Percentiles rank a stretch among this genome's conserved stretches.
phyloP scores from a whole-genome alignment of 2,113 vertebrate species.

The Sebastes schlegelii region DNA sequence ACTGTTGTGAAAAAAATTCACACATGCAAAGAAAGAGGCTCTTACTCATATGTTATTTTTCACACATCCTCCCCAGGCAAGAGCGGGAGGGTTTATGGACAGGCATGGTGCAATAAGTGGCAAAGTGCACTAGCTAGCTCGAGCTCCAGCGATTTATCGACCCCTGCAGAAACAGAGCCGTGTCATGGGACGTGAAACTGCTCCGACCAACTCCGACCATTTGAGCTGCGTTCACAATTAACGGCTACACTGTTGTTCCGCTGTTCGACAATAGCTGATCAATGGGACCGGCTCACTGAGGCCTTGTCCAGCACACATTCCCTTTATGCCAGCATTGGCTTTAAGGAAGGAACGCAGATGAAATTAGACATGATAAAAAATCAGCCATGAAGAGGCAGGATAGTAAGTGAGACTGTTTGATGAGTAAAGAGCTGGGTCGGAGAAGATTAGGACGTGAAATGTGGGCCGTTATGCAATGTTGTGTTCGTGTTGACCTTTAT shows the following conservation, averaged over 20 bases:
- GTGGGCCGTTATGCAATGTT: background rate
- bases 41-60: constrained; percentile 5
- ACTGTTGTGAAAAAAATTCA: constrained; percentile 13
- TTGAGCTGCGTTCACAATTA: constrained; percentile 48
- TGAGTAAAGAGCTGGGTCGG: background rate
- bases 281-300: constrained; percentile 35
- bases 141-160: constrained; percentile 68
- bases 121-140: constrained; percentile 50
- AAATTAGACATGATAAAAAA: constrained; percentile 20
- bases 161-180: constrained; percentile 57
- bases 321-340: constrained; percentile 13
- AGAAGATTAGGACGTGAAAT: background rate
- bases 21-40: background rate
- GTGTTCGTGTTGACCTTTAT: background rate
- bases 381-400: background rate
- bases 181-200: constrained; percentile 61
- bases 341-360: background rate
- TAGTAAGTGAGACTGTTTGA: background rate
- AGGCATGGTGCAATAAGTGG: constrained; percentile 39
- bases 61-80: background rate
- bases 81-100: constrained; percentile 41
- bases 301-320: constrained; percentile 37
- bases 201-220: constrained; percentile 35
- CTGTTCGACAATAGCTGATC: constrained; percentile 60
- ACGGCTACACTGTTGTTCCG: constrained; percentile 54